Base-by-base conservation (phyloP, 2,797 vertebrate species). In the Hypotaenidia philippensis region DNA sequence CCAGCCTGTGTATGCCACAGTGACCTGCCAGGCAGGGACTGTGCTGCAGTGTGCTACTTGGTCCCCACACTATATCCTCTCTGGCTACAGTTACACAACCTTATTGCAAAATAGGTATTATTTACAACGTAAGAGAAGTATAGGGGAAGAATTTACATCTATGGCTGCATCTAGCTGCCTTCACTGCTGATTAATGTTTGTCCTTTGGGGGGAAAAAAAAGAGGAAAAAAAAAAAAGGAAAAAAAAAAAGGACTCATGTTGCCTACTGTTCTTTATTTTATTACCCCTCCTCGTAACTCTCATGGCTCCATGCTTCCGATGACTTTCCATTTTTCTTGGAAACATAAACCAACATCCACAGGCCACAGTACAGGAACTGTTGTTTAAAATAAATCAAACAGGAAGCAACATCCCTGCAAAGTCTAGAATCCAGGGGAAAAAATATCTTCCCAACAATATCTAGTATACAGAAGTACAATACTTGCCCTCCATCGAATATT, bases 401-500 rank as follows among this genome's bases (percentile, higher is more conserved):
- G 78, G 65, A 90, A 94, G 45, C 17, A 91, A 84, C 45, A 84
- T 66, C 53, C 61, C 63, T 64, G 60, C 63, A 44, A 93, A 89
- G 41, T 59, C 82, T 61, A 91, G 25, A 87, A 84, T 53, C 49
- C 52, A 84, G 47, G 81, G 45, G 45, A 12, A 47, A 59, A 71
- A 93, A 71, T 4, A 90, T 32, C 70, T 86, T 87, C 34, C 34
- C 69, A 87, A 89, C 27, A 74, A 91, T 96, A 95, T 94, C 89
- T 90, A 95, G 18, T 95, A 97, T 40, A 96, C 77, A 83, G 97
- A 97, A 97, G 60, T 77, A 96, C 89, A 97, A 93, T 96, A 98
- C 99, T 92, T 98, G 98, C 99, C 99, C 99, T 98, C 99, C 99
- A 97, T 99, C 99, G 97, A 99, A 99, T 98, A 99, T 99, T 98